Percentiles rank a stretch among this genome's conserved stretches.
Conservation (phyloP, 1,140 invertebrate genomes). For the Caenorhabditis remanei region DNA sequence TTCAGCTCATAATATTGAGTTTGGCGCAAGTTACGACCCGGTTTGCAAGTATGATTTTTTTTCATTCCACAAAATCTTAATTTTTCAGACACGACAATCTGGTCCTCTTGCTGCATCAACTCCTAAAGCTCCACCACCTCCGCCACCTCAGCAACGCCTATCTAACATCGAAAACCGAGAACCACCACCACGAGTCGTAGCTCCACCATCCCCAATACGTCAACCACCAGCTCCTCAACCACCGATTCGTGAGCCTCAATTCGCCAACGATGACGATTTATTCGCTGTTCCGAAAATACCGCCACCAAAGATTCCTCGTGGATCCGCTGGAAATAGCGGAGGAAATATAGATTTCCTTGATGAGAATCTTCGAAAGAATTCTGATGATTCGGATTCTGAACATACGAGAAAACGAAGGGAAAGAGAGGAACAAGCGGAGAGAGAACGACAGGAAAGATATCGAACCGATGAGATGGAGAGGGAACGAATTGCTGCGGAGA, state of each 20-base stretch:
- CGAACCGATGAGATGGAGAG: background rate
- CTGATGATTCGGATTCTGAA: background rate
- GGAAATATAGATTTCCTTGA: background rate
- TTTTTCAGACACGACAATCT: slow-evolving; percentile 4
- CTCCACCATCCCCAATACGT: background rate
- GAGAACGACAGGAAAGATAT: background rate
- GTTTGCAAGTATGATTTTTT: no score
- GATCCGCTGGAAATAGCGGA: background rate
- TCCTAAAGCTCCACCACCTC: background rate
- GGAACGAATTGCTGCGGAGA: background rate
- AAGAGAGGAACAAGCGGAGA: background rate
- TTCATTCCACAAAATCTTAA: no score
- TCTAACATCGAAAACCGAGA: background rate
- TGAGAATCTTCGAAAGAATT: background rate
- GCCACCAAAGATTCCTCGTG: background rate
- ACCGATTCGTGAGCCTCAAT: background rate
- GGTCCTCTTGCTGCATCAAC: background rate
- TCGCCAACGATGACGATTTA: background rate
- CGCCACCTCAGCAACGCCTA: background rate
- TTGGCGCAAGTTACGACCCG: no score
- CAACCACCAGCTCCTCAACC: background rate
- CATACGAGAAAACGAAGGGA: background rate
- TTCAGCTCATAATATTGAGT: no score
- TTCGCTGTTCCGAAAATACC: slow-evolving; percentile 17
- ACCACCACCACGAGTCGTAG: background rate